Evolutionary conservation across 2,888 invertebrate genomes (phyloP).

Genomic region (Podabrus alpinus): DNA sequence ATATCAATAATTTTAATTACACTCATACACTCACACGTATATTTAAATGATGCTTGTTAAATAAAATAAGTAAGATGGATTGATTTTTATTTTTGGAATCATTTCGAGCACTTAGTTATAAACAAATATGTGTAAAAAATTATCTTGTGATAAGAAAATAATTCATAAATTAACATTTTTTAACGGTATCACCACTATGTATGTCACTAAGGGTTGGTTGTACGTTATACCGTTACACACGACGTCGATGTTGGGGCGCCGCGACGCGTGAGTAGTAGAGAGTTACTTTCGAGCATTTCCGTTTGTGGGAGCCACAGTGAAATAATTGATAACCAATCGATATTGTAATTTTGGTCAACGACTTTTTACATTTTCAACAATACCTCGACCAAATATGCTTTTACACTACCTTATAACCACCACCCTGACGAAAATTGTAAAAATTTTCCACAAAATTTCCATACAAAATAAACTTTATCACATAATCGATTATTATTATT

Average conservation of each 20-base stretch:
- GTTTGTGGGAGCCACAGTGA: constrained; percentile 28
- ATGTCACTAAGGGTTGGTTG: constrained; percentile 30
- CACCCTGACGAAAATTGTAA: neutral
- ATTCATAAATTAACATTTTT: constrained; percentile 27
- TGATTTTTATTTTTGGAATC: constrained; percentile 3
- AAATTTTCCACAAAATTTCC: neutral
- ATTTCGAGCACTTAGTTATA: constrained; percentile 18
- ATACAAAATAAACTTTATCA: neutral
- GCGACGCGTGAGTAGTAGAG: constrained; percentile 32
- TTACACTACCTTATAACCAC: neutral
- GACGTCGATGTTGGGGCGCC: constrained; percentile 39
- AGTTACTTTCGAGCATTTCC: constrained; percentile 13
- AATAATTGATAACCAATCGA: constrained; percentile 30
- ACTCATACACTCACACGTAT: neutral
- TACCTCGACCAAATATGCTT: neutral
- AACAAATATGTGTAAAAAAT: constrained; percentile 11
- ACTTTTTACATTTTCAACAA: neutral
- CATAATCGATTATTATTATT: neutral
- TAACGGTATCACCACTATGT: constrained; percentile 25
- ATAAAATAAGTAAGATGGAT: neutral
- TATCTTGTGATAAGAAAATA: constrained; percentile 12
- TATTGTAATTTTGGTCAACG: constrained; percentile 9
- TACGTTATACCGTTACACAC: constrained; percentile 35
- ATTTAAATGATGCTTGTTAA: neutral
- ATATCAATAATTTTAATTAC: constrained; percentile 11